These are phyloP conservation scores for Nothura maculosa DNA, from an alignment of 2,797 vertebrate genomes.

Conservation along the genomic window DNA sequence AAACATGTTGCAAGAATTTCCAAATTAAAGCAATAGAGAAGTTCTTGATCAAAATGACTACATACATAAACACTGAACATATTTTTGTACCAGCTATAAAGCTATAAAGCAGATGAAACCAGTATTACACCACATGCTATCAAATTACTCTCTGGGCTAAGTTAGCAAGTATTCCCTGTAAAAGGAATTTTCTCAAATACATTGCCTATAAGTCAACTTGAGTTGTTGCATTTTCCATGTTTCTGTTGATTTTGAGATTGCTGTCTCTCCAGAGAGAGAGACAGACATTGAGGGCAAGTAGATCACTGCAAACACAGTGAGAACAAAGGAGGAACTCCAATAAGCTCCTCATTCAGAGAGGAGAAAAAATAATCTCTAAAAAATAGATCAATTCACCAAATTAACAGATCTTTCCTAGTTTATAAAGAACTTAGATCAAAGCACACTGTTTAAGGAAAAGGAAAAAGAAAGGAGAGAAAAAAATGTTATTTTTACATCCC, in stretches of 20 bases:
- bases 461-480: neutral
- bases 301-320: neutral
- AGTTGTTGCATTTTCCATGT: neutral
- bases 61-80: neutral
- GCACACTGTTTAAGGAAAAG: neutral
- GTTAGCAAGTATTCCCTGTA: neutral
- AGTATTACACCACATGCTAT: neutral
- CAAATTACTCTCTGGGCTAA: neutral
- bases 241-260: neutral
- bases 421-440: neutral
- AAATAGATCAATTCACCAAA: neutral
- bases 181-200: neutral
- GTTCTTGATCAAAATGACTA: neutral
- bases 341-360: neutral
- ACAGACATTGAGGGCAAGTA: neutral
- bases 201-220: neutral
- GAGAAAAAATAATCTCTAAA: neutral
- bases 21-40: constrained; percentile 18
- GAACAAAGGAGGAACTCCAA: neutral
- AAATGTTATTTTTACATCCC: neutral
- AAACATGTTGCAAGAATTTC: neutral
- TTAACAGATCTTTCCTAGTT: neutral
- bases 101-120: neutral
- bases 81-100: neutral
- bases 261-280: neutral